phyloP scores from a whole-genome alignment of 2,888 invertebrate genomes.

The Leptinotarsa juncta region DNA sequence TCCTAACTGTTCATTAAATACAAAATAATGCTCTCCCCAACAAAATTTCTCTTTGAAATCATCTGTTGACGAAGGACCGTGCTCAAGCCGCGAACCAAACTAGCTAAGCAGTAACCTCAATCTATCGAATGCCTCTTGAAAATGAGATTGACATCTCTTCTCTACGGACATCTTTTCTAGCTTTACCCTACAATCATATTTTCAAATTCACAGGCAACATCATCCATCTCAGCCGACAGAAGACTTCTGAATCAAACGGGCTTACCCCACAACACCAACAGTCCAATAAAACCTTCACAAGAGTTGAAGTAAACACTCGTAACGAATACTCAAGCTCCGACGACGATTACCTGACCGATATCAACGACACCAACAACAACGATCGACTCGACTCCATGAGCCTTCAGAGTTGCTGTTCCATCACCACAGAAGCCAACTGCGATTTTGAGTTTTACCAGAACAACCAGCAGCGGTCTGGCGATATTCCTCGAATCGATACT shows the following conservation, averaged over 20 bases:
- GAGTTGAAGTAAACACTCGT: slow-evolving; percentile 32
- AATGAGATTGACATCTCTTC: no score
- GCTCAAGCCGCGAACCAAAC: no score
- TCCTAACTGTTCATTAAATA: no score
- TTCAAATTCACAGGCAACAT: slow-evolving; percentile 23
- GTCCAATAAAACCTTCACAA: slow-evolving; percentile 30
- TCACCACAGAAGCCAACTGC: slow-evolving; percentile 74
- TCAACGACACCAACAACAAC: slow-evolving; percentile 56
- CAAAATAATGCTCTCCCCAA: no score
- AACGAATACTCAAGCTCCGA: slow-evolving; percentile 40
- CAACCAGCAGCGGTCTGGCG: slow-evolving; percentile 37
- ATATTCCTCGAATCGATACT: slow-evolving; percentile 23
- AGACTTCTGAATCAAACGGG: slow-evolving; percentile 27
- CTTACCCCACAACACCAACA: slow-evolving; percentile 28
- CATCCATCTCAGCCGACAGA: slow-evolving; percentile 40
- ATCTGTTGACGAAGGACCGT: no score
- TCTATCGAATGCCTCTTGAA: no score
- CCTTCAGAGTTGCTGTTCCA: slow-evolving; percentile 69
- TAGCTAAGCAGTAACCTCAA: no score
- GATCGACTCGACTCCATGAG: slow-evolving; percentile 61
- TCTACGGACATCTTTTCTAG: no score
- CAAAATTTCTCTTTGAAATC: no score
- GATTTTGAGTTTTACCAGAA: slow-evolving; percentile 73
- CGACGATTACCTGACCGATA: slow-evolving; percentile 62
- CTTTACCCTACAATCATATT: no score